A percentile compares a stretch with the other conserved stretches of the same genome.
Evolutionary conservation across 2,113 vertebrate species (phyloP).

Genomic region (Brachyhypopomus occidentalis): DNA sequence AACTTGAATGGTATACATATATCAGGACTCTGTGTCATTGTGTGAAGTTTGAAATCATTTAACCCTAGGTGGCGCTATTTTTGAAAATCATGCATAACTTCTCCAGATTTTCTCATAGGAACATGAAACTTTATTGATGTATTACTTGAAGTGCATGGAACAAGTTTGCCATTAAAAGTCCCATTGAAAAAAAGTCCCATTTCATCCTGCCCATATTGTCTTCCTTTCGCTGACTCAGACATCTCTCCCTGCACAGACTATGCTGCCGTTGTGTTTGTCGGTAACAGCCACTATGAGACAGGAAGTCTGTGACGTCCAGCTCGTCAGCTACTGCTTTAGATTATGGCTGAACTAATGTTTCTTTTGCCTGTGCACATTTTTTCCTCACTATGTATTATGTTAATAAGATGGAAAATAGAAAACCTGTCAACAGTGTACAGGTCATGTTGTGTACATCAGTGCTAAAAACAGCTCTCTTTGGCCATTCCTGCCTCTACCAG

Average conservation of each 20-base stretch:
- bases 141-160: too few species aligned
- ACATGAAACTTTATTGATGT: too few species aligned
- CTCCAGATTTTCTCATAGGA: too few species aligned
- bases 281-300: slow-evolving; percentile 89
- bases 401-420: slow-evolving; percentile 1
- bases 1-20: too few species aligned
- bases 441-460: slow-evolving; percentile 15
- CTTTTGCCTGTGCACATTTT: background rate
- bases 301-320: slow-evolving; percentile 89
- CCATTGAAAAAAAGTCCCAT: too few species aligned
- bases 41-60: too few species aligned
- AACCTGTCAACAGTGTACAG: background rate
- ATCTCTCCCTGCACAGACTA: slow-evolving; percentile 77
- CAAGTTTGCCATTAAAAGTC: too few species aligned
- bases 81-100: too few species aligned
- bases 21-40: too few species aligned
- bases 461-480: slow-evolving; percentile 2
- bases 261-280: slow-evolving; percentile 88
- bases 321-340: slow-evolving; percentile 83
- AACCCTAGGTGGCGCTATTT: too few species aligned
- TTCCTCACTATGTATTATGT: background rate
- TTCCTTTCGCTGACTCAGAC: slow-evolving; percentile 29
- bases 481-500: background rate
- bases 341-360: background rate
- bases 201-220: slow-evolving; percentile 9